Evolutionary conservation across 2,797 vertebrate genomes (phyloP), one percentile per base, ranked within the genome.

Genomic region (Chelidonichthys spinosus): DNA sequence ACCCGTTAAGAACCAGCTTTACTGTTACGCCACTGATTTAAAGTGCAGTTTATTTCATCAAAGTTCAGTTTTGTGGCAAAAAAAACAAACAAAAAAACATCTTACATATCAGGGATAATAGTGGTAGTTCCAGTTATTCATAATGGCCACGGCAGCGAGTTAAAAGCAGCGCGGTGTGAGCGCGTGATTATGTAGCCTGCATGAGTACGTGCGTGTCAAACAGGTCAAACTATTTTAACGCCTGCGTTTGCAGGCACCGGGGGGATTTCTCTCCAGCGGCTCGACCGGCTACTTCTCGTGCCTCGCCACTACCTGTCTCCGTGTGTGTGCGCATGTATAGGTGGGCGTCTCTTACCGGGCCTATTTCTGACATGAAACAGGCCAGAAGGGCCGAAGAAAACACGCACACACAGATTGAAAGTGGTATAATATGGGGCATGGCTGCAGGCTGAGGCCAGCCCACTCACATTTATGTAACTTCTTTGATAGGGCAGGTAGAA

Each of bases 401-500:
- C 74, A 69, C 18, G 52, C 50, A 72, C 52, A 61, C 56, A 81
- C 43, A 70, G 55, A 85, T 58, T 53, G 47, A 73, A 63, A 60
- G 69, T 72, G 70, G 69, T 79, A 82, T 86, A 85, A 87, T 89
- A 82, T 85, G 73, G 84, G 89, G 76, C 73, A 82, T 44, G 7
- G 76, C 90, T 88, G 77, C 85, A 86, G 88, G 90, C 83, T 67
- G 68, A 81, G 86, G 72, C 65, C 90, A 89, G 90, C 90, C 91
- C 82, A 92, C 91, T 92, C 89, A 90, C 37, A 89, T 92, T 91
- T 92, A 91, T 92, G 84, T 89, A 92, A 93, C 83, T 81, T 81
- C 77, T 81, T 85, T 69, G 52, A 84, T 73, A 81, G 76, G 61
- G 79, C 90, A 92, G 91, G 91, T 92, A 88, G 82, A 83, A 73